Base-by-base conservation (phyloP, 2,797 vertebrate genomes). In the Crax fasciolata region DNA sequence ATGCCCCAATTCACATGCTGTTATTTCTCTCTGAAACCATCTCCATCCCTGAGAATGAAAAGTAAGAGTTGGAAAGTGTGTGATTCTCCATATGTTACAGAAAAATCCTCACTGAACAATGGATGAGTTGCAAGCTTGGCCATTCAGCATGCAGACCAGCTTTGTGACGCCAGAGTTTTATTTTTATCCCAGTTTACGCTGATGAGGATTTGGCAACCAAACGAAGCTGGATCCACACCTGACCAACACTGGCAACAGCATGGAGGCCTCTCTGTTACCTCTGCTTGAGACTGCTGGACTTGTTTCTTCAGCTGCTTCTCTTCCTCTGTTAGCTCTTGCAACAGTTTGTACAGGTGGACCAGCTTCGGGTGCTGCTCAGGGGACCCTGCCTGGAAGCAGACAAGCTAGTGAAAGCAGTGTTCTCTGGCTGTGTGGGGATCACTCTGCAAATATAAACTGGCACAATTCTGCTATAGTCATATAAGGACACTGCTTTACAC, bases 201-300 rank as follows among this genome's bases (percentile, higher is more conserved):
- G 67, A 62, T 32, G 57, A 49, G 20, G 32, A 30, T 49, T 44
- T 65, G 59, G 46, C n/a, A 68, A 28, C 5, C 10, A n/a, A 44
- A 86, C 73, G 35, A 32, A 59, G 51, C 41, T 4, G 1, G 19
- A 10, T 58, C n/a, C 62, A 2, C 14, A 25, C 25, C 27, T 27
- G 46, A 61, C 39, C 18, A 63, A 35, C 8, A 41, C 4, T 38
- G 67, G 6, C 43, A 16, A 13, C 63, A 32, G 35, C 9, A 1
- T 5, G 30, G 44, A 61, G 52, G 21, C 10, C 39, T 59, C 57
- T 24, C 71, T 25, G 14, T 57, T 97, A 99, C 99, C 98, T 99
- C 98, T 84, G 97, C 97, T 96, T 98, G 97, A 1, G 98, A 98
- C 48, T 98, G 97, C 96, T 90, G 96, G 51, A 98, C 97, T 70